Evolutionary conservation across 2,113 vertebrate genomes (phyloP), one percentile per base, ranked within the genome.

Genomic region (Callopanchax toddi): DNA sequence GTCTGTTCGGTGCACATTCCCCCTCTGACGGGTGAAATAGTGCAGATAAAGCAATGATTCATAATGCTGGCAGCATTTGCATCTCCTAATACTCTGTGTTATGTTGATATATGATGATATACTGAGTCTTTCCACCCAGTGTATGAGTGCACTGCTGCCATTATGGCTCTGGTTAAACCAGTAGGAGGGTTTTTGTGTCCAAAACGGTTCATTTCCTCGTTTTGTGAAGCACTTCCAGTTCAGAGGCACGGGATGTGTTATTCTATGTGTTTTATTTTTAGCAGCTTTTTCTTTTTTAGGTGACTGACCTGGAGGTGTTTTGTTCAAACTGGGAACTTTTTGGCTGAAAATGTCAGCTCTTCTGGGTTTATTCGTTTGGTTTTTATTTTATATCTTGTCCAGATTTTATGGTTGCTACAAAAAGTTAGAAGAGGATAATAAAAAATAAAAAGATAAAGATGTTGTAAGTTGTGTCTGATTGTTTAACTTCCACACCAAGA

Each of bases 11-110:
- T 90, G 93, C 94, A 94, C 92, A 94, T 94, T 94, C 93, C 91
- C 50, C 89, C 89, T 93, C 89, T 95, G 94, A 95, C 94, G 95
- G 95, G 96, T 96, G 96, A 96, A 98, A 97, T 96, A 96, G 95
- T 95, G 95, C 96, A 97, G 92, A 96, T 95, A 96, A 95, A 96
- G 91, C 95, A 96, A 95, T 96, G 95, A 95, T 93, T 97, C 96
- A 97, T 95, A 95, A 95, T 94, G 93, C 89, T 94, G 92, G 92
- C 88, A 90, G 90, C 93, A 98, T 97, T 96, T 98, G 95, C 96
- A 97, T 97, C 76, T 93, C 93, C 91, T 94, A 86, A 88, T 86
- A 88, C 82, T 89, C 83, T 79, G 75, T 94, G 93, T 95, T 95
- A 93, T 93, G 94, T 94, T 97, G 96, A 96, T 97, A 93, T 96